Conservation (phyloP, 1,140 invertebrate genomes). For the Heliconius melpomene region DNA sequence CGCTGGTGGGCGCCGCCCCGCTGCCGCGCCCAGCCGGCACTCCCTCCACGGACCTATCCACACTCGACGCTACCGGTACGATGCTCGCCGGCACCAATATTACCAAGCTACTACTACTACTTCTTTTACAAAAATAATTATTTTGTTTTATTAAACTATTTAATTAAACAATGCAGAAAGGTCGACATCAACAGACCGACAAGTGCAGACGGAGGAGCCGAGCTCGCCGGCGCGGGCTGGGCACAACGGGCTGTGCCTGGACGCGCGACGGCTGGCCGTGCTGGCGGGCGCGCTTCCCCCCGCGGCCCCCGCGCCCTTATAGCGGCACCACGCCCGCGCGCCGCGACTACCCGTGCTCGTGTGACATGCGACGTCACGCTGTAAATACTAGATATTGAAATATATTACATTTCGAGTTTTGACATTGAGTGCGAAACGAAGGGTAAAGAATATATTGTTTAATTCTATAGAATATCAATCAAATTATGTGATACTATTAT, state of each 20-base stretch:
- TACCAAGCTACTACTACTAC: too few species aligned
- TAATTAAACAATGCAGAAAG: conserved; percentile 43
- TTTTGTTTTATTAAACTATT: background rate
- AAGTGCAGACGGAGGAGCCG: conserved; percentile 63
- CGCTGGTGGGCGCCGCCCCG: conserved; percentile 57
- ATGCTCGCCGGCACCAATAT: background rate
- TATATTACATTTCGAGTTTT: conserved; percentile 2
- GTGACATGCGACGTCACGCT: conserved; percentile 19
- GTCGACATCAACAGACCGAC: conserved; percentile 56
- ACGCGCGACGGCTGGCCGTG: conserved; percentile 46
- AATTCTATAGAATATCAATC: conserved; percentile 26
- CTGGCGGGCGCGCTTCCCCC: conserved; percentile 37
- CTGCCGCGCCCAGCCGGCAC: conserved; percentile 52
- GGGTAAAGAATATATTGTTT: background rate
- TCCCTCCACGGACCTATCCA: conserved; percentile 63
- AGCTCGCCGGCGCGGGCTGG: conserved; percentile 32
- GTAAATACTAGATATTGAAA: background rate
- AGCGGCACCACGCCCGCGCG: conserved; percentile 42
- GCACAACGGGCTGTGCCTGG: conserved; percentile 47
- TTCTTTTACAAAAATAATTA: too few species aligned
- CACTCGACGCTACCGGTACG: conserved; percentile 54
- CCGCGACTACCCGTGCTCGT: conserved; percentile 49
- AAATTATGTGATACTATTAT: conserved; percentile 42
- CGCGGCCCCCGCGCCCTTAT: conserved; percentile 43
- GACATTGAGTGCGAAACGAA: background rate